These are phyloP conservation scores for Malacoctenus gilli DNA, from an alignment of 2,797 vertebrate genomes.

Conservation along the genomic window DNA sequence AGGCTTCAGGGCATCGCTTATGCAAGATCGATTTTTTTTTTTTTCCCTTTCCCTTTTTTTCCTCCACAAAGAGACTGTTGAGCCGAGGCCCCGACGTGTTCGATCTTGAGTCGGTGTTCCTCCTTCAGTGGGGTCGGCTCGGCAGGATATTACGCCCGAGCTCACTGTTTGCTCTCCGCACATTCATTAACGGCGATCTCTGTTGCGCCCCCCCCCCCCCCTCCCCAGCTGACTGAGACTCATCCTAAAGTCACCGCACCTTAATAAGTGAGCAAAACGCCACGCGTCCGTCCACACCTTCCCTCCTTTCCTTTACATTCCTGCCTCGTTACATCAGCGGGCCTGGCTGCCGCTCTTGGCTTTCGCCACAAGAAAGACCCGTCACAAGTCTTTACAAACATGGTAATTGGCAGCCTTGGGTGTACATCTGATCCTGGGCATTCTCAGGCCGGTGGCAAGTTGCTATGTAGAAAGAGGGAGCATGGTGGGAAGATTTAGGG, in stretches of 20 bases:
- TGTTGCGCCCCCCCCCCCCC: no score
- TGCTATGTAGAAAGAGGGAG: constrained; percentile 23
- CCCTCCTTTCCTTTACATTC: constrained; percentile 51
- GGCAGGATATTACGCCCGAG: constrained; percentile 9
- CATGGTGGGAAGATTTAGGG: no score
- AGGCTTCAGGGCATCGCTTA: neutral
- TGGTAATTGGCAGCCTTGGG: constrained; percentile 26
- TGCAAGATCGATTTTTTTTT: constrained; percentile 2
- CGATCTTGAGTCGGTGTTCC: constrained; percentile 12
- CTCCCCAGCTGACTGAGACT: constrained; percentile 10
- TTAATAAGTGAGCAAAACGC: constrained; percentile 19
- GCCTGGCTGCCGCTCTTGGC: constrained; percentile 13
- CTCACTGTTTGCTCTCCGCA: constrained; percentile 12
- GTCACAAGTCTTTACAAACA: constrained; percentile 14
- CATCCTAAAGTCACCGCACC: constrained; percentile 16
- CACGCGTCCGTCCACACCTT: constrained; percentile 31
- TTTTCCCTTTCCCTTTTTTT: no score
- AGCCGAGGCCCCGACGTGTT: constrained; percentile 9
- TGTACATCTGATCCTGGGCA: constrained; percentile 30
- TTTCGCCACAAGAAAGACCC: constrained; percentile 31
- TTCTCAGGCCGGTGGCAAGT: constrained; percentile 27
- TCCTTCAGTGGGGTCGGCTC: constrained; percentile 16
- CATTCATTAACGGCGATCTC: constrained; percentile 29
- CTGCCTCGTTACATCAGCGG: constrained; percentile 55
- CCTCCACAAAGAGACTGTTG: neutral